Percentiles rank a stretch among this genome's conserved stretches.
These are phyloP conservation scores for Ptychodera flava DNA, from an alignment of 35 echinoderm and acorn worm species.

Conservation along the genomic window DNA sequence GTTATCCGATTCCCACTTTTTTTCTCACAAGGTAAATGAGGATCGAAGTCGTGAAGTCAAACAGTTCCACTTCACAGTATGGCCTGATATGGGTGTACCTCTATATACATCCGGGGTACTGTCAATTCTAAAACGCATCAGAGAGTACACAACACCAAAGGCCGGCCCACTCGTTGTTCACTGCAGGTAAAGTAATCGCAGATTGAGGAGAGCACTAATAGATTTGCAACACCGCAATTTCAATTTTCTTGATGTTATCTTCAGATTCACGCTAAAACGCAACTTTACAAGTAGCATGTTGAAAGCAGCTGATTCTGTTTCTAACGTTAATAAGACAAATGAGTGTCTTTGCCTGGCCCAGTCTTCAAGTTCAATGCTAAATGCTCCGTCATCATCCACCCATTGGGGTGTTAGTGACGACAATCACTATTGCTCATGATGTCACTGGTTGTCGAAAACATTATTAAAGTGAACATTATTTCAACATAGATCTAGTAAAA, in stretches of 20 bases:
- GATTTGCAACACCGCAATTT: not conserved
- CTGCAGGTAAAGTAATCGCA: conserved; percentile 49
- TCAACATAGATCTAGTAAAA: too few species aligned
- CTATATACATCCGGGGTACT: conserved; percentile 46
- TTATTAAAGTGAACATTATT: too few species aligned
- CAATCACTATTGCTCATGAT: too few species aligned
- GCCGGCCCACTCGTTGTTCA: conserved; percentile 48
- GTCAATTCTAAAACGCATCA: conserved; percentile 24
- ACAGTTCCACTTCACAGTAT: too few species aligned
- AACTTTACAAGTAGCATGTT: not conserved
- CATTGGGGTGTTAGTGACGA: too few species aligned
- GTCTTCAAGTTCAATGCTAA: not conserved
- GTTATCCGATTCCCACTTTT: not conserved
- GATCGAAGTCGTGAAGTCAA: conserved; percentile 59
- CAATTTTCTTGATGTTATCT: not conserved
- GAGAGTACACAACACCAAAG: not conserved
- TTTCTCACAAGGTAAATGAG: conserved; percentile 20
- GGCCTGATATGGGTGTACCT: conserved; percentile 95
- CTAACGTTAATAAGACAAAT: not conserved
- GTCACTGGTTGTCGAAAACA: too few species aligned
- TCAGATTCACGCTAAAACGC: not conserved
- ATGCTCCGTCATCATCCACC: too few species aligned
- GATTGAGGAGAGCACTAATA: not conserved
- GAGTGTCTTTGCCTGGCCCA: not conserved
- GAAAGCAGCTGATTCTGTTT: not conserved